Evolutionary conservation across 2,797 vertebrate genomes (phyloP).

Genomic region (Pseudomugil tenellus): DNA sequence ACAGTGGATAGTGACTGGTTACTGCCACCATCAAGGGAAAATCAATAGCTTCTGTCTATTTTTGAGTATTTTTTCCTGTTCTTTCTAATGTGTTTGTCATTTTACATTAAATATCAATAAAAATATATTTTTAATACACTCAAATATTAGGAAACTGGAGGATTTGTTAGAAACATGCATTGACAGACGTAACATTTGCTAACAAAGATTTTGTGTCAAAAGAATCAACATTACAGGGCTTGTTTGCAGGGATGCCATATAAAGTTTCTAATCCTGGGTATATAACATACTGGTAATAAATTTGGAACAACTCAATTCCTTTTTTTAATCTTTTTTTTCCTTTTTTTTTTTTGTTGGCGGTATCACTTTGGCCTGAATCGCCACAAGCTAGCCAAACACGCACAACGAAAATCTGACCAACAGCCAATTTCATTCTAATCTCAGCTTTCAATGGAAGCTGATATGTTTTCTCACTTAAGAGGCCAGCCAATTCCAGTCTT

Average conservation of each 20-base stretch:
- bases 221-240: not conserved
- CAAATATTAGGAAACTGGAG: constrained; percentile 35
- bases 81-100: constrained; percentile 12
- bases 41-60: constrained; percentile 6
- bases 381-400: constrained; percentile 67
- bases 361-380: constrained; percentile 55
- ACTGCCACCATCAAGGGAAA: constrained; percentile 60
- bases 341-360: constrained; percentile 33
- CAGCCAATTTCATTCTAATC: constrained; percentile 75
- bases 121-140: constrained; percentile 28
- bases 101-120: constrained; percentile 2
- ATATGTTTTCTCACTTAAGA: constrained; percentile 58
- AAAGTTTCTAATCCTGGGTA: constrained; percentile 45
- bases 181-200: constrained; percentile 59
- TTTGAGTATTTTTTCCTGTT: not conserved
- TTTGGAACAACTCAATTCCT: constrained; percentile 50
- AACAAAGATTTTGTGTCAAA: constrained; percentile 48
- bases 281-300: constrained; percentile 31
- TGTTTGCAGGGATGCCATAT: constrained; percentile 13
- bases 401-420: constrained; percentile 61
- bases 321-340: constrained; percentile 37
- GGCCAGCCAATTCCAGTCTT: constrained; percentile 60
- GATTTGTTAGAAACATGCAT: constrained; percentile 66
- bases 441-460: constrained; percentile 59
- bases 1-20: constrained; percentile 78